Percentiles rank a stretch among this genome's conserved stretches.
These are phyloP conservation scores for Pipa parva DNA, from an alignment of 2,113 vertebrate genomes.

Conservation along the genomic window DNA sequence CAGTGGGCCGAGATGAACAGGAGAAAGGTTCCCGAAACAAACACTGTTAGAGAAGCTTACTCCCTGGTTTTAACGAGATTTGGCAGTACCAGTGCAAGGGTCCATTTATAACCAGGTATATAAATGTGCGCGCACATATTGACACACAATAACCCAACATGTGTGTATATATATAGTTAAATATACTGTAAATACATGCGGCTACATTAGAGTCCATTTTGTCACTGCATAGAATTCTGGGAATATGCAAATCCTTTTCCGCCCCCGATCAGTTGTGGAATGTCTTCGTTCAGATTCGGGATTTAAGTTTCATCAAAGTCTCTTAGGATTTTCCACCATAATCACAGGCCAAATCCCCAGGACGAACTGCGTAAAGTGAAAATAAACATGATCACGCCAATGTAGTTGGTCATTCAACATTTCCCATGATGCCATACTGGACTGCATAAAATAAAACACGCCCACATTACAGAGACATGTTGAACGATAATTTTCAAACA, in stretches of 20 bases:
- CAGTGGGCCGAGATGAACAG: too few relatives aligned
- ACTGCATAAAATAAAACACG: background rate
- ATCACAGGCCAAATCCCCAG: constrained; percentile 89
- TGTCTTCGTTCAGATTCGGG: constrained; percentile 37
- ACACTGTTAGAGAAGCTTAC: too few relatives aligned
- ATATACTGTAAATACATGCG: background rate
- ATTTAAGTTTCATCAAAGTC: constrained; percentile 62
- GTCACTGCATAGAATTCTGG: constrained; percentile 21
- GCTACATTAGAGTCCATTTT: constrained; percentile 36
- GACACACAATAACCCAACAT: background rate
- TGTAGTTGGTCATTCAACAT: too few relatives aligned
- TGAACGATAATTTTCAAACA: too few relatives aligned
- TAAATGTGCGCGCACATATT: background rate
- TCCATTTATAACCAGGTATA: background rate
- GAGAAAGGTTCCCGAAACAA: too few relatives aligned
- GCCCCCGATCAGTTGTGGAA: constrained; percentile 38
- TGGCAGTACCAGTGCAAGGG: constrained; percentile 13
- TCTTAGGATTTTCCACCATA: constrained; percentile 80
- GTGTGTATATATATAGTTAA: background rate
- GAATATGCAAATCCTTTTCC: constrained; percentile 38
- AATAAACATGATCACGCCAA: too few relatives aligned
- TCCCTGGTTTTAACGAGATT: constrained; percentile 23
- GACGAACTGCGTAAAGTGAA: constrained; percentile 72
- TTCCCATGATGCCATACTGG: too few relatives aligned
- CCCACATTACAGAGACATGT: too few relatives aligned